A percentile compares a stretch with the other conserved stretches of the same genome.
phyloP scores from a whole-genome alignment of 1,140 invertebrate species.

The Hermatobates lingyangjiaoensis region DNA sequence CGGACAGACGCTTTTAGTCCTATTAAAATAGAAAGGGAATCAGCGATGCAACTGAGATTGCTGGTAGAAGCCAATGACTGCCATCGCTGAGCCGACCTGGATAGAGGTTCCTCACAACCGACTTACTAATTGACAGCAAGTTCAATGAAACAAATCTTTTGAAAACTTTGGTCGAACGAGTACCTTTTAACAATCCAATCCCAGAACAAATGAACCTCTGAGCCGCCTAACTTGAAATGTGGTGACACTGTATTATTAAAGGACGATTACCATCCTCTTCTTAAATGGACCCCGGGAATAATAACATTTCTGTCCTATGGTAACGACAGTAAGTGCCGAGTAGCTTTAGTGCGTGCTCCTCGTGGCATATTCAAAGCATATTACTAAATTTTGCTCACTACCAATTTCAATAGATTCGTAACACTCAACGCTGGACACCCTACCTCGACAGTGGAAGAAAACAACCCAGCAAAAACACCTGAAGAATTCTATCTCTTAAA shows the following conservation, averaged over 20 bases:
- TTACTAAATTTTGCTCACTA: not conserved
- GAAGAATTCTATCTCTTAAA: too few species aligned
- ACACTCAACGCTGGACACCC: too few species aligned
- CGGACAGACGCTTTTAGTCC: too few species aligned
- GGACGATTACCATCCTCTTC: constrained; percentile 20
- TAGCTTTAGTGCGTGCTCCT: not conserved
- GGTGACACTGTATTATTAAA: constrained; percentile 22
- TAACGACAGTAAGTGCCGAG: constrained; percentile 6
- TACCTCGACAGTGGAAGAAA: not conserved
- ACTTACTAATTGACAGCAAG: constrained; percentile 14
- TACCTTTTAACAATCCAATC: constrained; percentile 19
- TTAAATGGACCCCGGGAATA: too few species aligned
- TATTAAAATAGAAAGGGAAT: too few species aligned
- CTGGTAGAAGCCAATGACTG: constrained; percentile 18
- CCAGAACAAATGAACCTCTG: constrained; percentile 17
- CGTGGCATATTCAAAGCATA: not conserved
- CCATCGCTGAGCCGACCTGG: constrained; percentile 18
- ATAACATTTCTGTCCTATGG: too few species aligned
- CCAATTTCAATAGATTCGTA: not conserved
- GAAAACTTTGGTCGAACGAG: too few species aligned
- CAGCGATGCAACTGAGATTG: too few species aligned
- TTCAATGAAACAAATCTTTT: constrained; percentile 14
- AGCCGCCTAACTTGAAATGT: constrained; percentile 8
- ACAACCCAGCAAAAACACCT: not conserved
- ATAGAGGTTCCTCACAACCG: constrained; percentile 9